A percentile compares a stretch with the other conserved stretches of the same genome.
These are phyloP conservation scores for Anas capensis DNA, from an alignment of 2,797 vertebrate species.

Conservation along the genomic window DNA sequence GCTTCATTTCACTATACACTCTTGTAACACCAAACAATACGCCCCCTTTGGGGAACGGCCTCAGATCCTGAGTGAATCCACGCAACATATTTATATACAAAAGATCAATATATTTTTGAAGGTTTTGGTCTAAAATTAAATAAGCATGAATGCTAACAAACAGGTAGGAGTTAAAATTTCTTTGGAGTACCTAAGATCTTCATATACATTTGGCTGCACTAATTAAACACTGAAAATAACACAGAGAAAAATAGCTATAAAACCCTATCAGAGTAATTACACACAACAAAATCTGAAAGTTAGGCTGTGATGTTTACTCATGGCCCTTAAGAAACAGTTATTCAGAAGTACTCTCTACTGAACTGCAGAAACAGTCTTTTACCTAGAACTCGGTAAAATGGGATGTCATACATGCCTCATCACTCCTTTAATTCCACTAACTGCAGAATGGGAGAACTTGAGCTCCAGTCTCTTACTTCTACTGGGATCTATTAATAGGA, in stretches of 20 bases:
- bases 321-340: background rate
- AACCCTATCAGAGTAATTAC: background rate
- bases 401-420: background rate
- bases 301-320: background rate
- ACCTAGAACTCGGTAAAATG: background rate
- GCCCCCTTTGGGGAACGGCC: background rate
- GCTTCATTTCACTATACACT: constrained; percentile 1
- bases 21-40: constrained; percentile 18
- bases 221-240: background rate
- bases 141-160: background rate
- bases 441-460: background rate
- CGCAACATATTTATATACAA: background rate
- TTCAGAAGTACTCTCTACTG: background rate
- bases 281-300: background rate
- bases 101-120: background rate
- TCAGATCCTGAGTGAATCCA: constrained; percentile 1
- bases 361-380: background rate
- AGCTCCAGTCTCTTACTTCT: background rate
- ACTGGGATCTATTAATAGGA: background rate
- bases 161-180: background rate
- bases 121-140: constrained; percentile 28
- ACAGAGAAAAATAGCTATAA: background rate
- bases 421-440: background rate
- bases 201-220: background rate
- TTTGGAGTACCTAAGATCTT: background rate